Percentiles rank a stretch among this genome's conserved stretches.
phyloP scores from a whole-genome alignment of 1,140 invertebrate genomes.

The Ephestia elutella region DNA sequence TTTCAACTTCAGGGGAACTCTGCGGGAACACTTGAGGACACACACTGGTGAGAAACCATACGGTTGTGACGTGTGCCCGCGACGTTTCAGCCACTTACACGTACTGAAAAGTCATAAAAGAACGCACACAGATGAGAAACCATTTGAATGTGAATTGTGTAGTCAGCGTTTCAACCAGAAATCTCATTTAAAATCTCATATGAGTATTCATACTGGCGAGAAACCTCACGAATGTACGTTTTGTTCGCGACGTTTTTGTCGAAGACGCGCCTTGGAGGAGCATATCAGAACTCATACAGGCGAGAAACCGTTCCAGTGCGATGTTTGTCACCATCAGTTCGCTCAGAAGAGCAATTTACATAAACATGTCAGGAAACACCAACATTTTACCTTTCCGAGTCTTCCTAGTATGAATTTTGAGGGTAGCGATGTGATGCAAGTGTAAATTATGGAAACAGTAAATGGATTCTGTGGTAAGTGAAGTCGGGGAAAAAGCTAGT shows the following conservation, averaged over 20 bases:
- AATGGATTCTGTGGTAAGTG: no score
- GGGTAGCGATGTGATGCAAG: no score
- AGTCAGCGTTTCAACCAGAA: not conserved
- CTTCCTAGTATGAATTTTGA: no score
- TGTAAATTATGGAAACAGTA: no score
- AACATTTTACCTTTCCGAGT: no score
- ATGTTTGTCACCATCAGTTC: not conserved
- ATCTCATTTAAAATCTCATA: not conserved
- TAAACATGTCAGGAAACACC: not conserved
- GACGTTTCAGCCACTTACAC: not conserved
- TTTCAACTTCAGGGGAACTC: not conserved
- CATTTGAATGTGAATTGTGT: not conserved
- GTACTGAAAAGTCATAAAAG: not conserved
- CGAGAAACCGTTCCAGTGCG: conserved; percentile 13
- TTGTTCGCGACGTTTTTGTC: not conserved
- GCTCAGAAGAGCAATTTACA: not conserved
- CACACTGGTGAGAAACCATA: conserved; percentile 2
- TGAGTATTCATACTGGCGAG: not conserved
- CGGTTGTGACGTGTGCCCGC: not conserved
- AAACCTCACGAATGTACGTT: not conserved
- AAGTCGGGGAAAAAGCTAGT: no score
- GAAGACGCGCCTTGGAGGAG: conserved; percentile 32
- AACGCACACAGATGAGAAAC: conserved; percentile 5
- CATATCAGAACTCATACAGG: conserved; percentile 31
- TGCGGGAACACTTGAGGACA: not conserved